phyloP scores from a whole-genome alignment of 2,888 invertebrate species.

The Argyra leucocephala region DNA sequence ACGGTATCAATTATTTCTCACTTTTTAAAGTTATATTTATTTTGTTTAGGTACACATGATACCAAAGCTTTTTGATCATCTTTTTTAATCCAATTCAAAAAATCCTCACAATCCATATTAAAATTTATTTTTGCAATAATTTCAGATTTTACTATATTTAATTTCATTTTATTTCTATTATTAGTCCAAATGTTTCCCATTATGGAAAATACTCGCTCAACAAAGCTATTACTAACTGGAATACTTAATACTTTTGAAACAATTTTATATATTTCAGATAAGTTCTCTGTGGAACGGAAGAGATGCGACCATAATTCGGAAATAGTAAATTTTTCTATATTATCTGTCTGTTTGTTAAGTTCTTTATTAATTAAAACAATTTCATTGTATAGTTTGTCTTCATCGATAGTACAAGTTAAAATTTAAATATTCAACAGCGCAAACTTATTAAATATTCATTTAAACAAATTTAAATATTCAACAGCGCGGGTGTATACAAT shows the following conservation, averaged over 20 bases:
- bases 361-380: slow-evolving; percentile 10
- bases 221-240: slow-evolving; percentile 9
- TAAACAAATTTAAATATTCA: slow-evolving; percentile 8
- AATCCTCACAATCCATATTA: slow-evolving; percentile 9
- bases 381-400: slow-evolving; percentile 11
- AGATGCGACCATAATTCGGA: slow-evolving; percentile 11
- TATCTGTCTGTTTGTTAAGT: slow-evolving; percentile 9
- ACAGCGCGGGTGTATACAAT: slow-evolving; percentile 10
- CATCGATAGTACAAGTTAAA: slow-evolving; percentile 9
- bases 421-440: slow-evolving; percentile 8
- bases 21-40: slow-evolving; percentile 8
- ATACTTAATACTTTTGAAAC: slow-evolving; percentile 9
- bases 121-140: slow-evolving; percentile 8
- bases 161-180: slow-evolving; percentile 8
- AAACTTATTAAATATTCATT: slow-evolving; percentile 9
- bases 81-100: slow-evolving; percentile 11
- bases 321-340: slow-evolving; percentile 10
- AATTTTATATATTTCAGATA: slow-evolving; percentile 8
- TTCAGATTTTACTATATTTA: slow-evolving; percentile 10
- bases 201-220: slow-evolving; percentile 8
- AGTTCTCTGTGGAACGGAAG: slow-evolving; percentile 11
- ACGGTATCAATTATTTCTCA: slow-evolving; percentile 8
- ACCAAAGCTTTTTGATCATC: slow-evolving; percentile 9
- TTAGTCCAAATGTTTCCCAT: slow-evolving; percentile 7
- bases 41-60: slow-evolving; percentile 10